These are phyloP conservation scores for Chymomyza caudatula DNA, from an alignment of 2,888 invertebrate species.

Conservation along the genomic window DNA sequence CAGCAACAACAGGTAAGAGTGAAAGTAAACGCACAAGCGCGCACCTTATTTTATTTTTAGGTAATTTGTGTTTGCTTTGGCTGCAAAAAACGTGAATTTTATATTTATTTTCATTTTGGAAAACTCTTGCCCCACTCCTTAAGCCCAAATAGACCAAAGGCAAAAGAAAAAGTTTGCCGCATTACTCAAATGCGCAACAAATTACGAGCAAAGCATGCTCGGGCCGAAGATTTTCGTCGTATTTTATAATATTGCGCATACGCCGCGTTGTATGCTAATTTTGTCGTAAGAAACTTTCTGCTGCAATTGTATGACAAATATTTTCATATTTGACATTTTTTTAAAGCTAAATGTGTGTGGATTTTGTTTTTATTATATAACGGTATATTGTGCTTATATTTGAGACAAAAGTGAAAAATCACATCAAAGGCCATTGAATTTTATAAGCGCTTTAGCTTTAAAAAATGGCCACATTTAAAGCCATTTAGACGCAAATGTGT, in stretches of 20 bases:
- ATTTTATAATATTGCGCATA: not conserved
- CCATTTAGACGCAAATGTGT: not conserved
- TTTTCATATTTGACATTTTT: conserved; percentile 8
- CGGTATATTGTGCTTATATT: not conserved
- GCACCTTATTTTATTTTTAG: conserved; percentile 42
- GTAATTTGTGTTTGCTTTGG: not conserved
- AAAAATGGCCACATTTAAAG: conserved; percentile 11
- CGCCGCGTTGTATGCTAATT: not conserved
- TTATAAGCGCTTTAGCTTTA: not conserved
- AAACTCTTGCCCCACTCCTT: not conserved
- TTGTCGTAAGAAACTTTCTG: conserved; percentile 14
- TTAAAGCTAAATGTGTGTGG: not conserved
- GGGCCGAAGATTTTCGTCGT: not conserved
- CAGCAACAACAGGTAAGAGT: conserved; percentile 14
- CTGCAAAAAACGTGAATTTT: conserved; percentile 20
- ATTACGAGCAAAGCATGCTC: conserved; percentile 17
- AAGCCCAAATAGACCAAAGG: not conserved
- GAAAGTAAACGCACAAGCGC: conserved; percentile 26
- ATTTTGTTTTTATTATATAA: not conserved
- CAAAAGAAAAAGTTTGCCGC: not conserved
- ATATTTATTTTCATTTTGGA: not conserved
- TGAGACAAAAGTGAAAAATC: not conserved
- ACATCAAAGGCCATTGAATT: conserved; percentile 12
- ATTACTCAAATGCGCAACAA: conserved; percentile 24
- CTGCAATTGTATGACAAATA: conserved; percentile 12